Evolutionary conservation across 2,113 vertebrate genomes (phyloP).

Genomic region (Hipposideros armiger): DNA sequence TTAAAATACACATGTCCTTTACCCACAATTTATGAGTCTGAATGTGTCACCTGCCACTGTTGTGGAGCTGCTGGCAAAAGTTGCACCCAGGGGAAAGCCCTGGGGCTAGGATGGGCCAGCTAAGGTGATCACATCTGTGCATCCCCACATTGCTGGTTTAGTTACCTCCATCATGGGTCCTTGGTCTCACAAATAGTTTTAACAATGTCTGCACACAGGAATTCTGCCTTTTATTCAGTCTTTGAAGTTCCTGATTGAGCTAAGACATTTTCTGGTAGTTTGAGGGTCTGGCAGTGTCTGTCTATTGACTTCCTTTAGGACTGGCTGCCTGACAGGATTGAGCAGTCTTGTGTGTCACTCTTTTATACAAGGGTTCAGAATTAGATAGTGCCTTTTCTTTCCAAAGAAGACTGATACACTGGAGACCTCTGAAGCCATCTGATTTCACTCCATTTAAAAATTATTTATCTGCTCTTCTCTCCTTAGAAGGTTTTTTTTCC

Average conservation of each 20-base stretch:
- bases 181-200: background rate
- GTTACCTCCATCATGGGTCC: background rate
- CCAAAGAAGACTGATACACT: background rate
- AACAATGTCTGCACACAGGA: background rate
- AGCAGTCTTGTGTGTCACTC: background rate
- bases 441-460: constrained; percentile 15
- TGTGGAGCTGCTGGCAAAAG: background rate
- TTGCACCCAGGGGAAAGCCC: background rate
- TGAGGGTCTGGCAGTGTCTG: background rate
- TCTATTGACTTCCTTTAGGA: background rate
- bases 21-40: background rate
- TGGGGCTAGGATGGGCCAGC: background rate
- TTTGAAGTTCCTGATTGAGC: background rate
- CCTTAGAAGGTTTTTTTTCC: background rate
- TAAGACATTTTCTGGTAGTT: background rate
- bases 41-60: background rate
- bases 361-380: background rate
- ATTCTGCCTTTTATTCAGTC: background rate
- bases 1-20: background rate
- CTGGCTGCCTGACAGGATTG: background rate
- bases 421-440: background rate
- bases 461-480: background rate
- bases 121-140: too few relatives aligned
- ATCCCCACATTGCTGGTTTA: background rate
- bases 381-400: background rate